Evolutionary conservation across 2,888 invertebrate genomes (phyloP), one percentile per base, ranked within the genome.

Genomic region (Drosophila fungiperda): DNA sequence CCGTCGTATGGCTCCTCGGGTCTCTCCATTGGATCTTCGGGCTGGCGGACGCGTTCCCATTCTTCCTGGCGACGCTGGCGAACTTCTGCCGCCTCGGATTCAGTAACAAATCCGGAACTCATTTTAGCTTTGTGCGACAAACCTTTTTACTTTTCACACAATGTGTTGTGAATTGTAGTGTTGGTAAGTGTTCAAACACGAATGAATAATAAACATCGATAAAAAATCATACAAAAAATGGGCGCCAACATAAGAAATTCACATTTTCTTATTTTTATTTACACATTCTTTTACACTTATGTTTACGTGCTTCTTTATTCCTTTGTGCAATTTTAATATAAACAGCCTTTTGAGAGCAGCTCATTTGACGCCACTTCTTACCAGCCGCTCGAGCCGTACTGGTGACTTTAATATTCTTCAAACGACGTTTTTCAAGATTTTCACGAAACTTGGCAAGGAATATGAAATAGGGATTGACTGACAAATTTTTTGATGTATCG

Each of bases 1-100:
- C 95, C 94, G 91, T 99, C 98, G 80, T 96, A 95, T 3, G 95
- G 94, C 89, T 97, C 97, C 87, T 98, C 99, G 0, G 99, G 99
- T 9, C 96, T 96, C 92, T 97, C 98, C 94, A 96, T 80, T 12
- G 99, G 99, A 91, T 99, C 97, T 82, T 98, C 97, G 36, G 97
- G 96, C 68, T 96, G 96, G 80, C 99, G 94, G 1, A 98, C 98
- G 94, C 96, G 97, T 87, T 99, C 98, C 99, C 99, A 99, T 95
- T 99, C 98, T 92, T 98, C 98, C 93, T 99, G 99, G 3, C 98
- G 94, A 76, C 95, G 94, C 89, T 95, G 95, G 59, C 97, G 95
- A 42, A 96, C 95, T 90, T 98, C 98, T 49, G 96, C 95, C 72
- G 97, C 94, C 93, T 99, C 98, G 38, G 95, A 94, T 93, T 98